phyloP scores from a whole-genome alignment of 2,797 vertebrate species.

The Etheostoma nigrum region DNA sequence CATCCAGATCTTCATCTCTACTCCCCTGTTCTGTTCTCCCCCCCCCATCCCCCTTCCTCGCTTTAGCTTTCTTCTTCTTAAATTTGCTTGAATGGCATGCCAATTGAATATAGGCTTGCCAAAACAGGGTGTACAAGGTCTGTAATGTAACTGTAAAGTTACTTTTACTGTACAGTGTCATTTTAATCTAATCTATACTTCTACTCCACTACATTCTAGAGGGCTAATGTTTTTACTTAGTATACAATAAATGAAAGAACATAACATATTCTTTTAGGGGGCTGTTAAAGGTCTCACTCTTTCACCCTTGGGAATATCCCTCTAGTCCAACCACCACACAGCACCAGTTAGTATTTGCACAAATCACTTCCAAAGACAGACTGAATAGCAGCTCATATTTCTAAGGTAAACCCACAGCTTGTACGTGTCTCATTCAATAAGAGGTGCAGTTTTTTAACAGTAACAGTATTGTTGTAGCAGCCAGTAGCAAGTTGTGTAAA shows the following conservation, averaged over 20 bases:
- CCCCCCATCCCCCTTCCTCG: background rate
- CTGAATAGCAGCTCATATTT: slow-evolving; percentile 1
- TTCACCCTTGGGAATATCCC: slow-evolving; percentile 15
- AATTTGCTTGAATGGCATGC: background rate
- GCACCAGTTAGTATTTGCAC: slow-evolving; percentile 39
- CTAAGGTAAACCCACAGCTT: background rate
- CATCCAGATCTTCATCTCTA: slow-evolving; percentile 59
- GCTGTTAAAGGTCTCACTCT: background rate
- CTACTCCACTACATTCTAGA: background rate
- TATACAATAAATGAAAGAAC: background rate
- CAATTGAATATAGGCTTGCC: background rate
- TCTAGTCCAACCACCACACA: slow-evolving; percentile 30
- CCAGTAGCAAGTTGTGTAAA: background rate
- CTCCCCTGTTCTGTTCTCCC: slow-evolving; percentile 8
- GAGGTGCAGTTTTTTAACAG: background rate
- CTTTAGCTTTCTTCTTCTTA: slow-evolving; percentile 1
- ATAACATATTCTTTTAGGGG: background rate
- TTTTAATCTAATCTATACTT: background rate
- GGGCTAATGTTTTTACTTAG: no score
- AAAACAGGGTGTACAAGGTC: background rate
- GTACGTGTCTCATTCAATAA: background rate
- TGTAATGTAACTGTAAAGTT: background rate
- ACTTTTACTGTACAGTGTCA: background rate
- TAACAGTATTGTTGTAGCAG: background rate
- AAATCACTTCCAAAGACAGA: slow-evolving; percentile 44